A percentile compares a stretch with the other conserved stretches of the same genome.
Evolutionary conservation across 2,888 invertebrate species (phyloP).

Genomic region (Lepidochitona cinerea): DNA sequence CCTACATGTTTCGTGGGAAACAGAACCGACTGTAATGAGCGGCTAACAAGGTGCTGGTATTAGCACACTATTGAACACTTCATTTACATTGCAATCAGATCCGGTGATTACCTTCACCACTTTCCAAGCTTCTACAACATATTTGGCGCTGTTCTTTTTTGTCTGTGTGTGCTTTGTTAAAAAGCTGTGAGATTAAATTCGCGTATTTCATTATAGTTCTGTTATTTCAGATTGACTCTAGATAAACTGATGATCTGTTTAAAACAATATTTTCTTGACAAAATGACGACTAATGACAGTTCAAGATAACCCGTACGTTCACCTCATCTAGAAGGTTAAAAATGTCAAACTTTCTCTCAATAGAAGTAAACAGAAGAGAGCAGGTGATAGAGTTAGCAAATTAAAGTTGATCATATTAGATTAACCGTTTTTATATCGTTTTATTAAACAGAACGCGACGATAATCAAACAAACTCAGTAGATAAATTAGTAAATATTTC

Average conservation of each 20-base stretch:
- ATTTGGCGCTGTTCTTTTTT: not conserved
- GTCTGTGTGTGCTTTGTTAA: constrained; percentile 3
- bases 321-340: too few relatives aligned
- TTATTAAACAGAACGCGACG: too few relatives aligned
- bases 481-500: too few relatives aligned
- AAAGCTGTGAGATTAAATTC: constrained; percentile 7
- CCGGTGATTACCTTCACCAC: not conserved
- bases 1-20: constrained; percentile 2
- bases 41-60: constrained; percentile 3
- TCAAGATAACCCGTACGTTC: too few relatives aligned
- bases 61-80: not conserved
- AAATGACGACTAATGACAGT: too few relatives aligned
- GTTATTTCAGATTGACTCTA: constrained; percentile 2
- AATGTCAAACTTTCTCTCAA: too few relatives aligned
- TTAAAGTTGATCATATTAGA: too few relatives aligned
- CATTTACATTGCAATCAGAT: constrained; percentile 11
- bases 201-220: not conserved
- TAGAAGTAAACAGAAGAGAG: too few relatives aligned
- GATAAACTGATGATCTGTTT: not conserved
- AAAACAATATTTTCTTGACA: not conserved
- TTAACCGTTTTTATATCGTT: too few relatives aligned
- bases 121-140: not conserved
- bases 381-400: too few relatives aligned
- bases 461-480: too few relatives aligned
- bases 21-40: not conserved